phyloP scores from a whole-genome alignment of 2,113 vertebrate species.

The Petrocephalus zakoni region DNA sequence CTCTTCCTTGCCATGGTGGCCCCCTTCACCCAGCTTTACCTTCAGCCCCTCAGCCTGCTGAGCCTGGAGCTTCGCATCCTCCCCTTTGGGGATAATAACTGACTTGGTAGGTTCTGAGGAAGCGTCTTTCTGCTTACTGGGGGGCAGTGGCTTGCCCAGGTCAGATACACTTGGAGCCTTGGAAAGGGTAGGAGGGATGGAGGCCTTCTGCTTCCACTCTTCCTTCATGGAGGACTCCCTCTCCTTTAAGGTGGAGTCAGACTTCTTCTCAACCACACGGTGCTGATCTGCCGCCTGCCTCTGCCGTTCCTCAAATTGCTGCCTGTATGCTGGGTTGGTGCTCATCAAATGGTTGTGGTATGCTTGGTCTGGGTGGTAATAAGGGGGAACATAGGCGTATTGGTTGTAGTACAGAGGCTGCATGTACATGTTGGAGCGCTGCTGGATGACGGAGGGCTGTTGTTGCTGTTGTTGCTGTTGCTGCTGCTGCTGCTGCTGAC shows the following conservation, averaged over 20 bases:
- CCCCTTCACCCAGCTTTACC: conserved; percentile 80
- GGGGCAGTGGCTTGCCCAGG: conserved; percentile 71
- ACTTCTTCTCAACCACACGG: conserved; percentile 79
- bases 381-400: conserved; percentile 88
- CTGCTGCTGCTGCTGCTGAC: conserved; percentile 45
- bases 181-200: conserved; percentile 79
- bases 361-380: conserved; percentile 84
- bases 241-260: conserved; percentile 77
- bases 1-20: conserved; percentile 86
- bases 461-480: conserved; percentile 71
- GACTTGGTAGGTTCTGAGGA: conserved; percentile 78
- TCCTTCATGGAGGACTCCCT: conserved; percentile 80
- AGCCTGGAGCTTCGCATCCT: conserved; percentile 77
- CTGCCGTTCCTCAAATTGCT: conserved; percentile 90
- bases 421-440: conserved; percentile 97
- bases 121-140: conserved; percentile 78
- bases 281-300: conserved; percentile 79
- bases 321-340: conserved; percentile 83
- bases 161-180: conserved; percentile 88
- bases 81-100: conserved; percentile 81
- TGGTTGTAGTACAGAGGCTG: conserved; percentile 97
- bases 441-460: conserved; percentile 93
- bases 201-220: conserved; percentile 92
- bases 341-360: conserved; percentile 92
- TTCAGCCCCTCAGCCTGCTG: conserved; percentile 84